Evolutionary conservation across 1,140 invertebrate species (phyloP).

Genomic region (Diorhabda carinulata): DNA sequence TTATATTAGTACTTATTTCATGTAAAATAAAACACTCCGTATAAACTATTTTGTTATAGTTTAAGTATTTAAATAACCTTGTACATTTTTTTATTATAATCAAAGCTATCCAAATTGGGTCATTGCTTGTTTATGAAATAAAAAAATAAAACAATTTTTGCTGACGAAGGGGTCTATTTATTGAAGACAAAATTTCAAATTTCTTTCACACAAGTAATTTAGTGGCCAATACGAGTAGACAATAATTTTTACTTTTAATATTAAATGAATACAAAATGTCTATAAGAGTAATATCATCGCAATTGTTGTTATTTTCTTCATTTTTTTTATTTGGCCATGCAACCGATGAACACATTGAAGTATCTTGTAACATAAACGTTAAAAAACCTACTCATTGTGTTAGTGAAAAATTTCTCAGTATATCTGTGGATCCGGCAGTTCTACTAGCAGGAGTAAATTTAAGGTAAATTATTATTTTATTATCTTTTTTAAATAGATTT

Average conservation of each 20-base stretch:
- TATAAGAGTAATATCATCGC: no score
- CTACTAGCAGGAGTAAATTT: slow-evolving; percentile 46
- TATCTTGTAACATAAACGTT: slow-evolving; percentile 30
- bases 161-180: neutral
- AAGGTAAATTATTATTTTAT: slow-evolving; percentile 46
- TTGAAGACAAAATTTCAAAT: neutral
- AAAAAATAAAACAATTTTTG: neutral
- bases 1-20: no score
- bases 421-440: slow-evolving; percentile 57
- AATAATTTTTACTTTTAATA: no score
- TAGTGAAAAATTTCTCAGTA: slow-evolving; percentile 60
- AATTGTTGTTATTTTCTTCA: neutral
- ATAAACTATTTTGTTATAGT: neutral
- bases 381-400: slow-evolving; percentile 47
- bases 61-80: neutral
- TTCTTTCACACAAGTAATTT: neutral
- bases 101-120: neutral
- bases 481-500: neutral
- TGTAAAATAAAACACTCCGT: neutral
- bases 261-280: no score
- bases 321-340: neutral
- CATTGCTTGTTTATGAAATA: neutral
- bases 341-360: slow-evolving; percentile 20
- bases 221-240: neutral
- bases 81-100: neutral